Base-by-base conservation (phyloP, 2,797 vertebrate genomes). In the Serranus cabrilla region DNA sequence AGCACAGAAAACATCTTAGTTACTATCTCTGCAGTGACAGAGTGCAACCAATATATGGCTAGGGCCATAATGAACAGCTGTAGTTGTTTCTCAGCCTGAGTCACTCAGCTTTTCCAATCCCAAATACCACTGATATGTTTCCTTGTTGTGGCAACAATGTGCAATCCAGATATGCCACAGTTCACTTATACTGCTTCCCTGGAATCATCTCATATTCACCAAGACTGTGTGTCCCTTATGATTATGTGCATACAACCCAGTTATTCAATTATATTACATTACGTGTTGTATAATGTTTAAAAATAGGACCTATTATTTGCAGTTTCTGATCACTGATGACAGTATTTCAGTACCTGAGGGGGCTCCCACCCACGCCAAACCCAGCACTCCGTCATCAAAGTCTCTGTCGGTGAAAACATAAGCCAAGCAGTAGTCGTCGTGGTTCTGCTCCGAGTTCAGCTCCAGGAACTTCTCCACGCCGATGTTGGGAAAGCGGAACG, bases 391-490 rank as follows among this genome's bases (percentile, higher is more conserved):
- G 51, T 99, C 98, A 71, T 99, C 98, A 91, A 99, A 99, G 90
- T 99, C 98, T 80, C 98, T 91, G 93, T 99, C 98, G 0, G 98
- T 99, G 91, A 99, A 99, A 72, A 99, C 97, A 66, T 99, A 99
- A 73, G 98, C 98, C 92, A 99, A 92, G 87, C 98, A 99, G 91
- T 99, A 99, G 89, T 99, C 97, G 37, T 99, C 97, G 1, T 99
- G 98, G 92, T 99, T 99, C 95, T 99, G 98, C 81, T 99, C 98
- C 0, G 98, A 99, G 88, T 99, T 99, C 81, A 99, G 93, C 83
- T 99, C 98, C 86, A 99, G 93, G 86, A 99, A 99, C 91, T 99
- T 99, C 87, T 99, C 98, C 89, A 99, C 98, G 0, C 98, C 98
- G 56, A 99, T 99, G 87, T 99, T 99, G 49, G 97, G 95, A 76